Evolutionary conservation across 2,888 invertebrate genomes (phyloP), one percentile per base, ranked within the genome.

Genomic region (Platynereis dumerilii): DNA sequence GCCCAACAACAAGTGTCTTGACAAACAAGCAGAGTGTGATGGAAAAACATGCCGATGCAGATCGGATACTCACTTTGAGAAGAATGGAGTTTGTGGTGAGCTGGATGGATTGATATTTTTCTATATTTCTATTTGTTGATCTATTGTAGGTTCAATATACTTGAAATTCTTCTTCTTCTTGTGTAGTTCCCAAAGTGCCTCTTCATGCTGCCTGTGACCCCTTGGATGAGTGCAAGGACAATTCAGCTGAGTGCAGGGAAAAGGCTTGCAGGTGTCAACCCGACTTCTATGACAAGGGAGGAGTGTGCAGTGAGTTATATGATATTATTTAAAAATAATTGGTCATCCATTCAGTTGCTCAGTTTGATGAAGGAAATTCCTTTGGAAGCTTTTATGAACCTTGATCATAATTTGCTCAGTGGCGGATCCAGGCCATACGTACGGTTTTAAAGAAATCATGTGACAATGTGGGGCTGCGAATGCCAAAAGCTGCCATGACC

Each of bases 71-170:
- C 65, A 65, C 53, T 65, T 65, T 39, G 57, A 52, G 39, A 65
- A 65, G 57, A 15, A 55, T 3, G 60, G 60, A n/a, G 56, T 61
- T 17, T 65, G 65, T 61, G 60, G 65, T 65, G 48, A 48, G 61
- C 55, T 12, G 10, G n/a, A 29, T 34, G 34, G 34, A 5, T 12
- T 34, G 7, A 34, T 52, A 52, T 52, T 52, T 10, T 22, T 12
- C 34, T 34, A 34, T 34, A 34, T 34, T 7, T 34, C 34, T 34
- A 7, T 5, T 34, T 34, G 5, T 34, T 34, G 34, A 12, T 12
- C 5, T 34, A 7, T 34, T 34, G 34, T 34, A 7, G 34, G 34
- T 34, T 34, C 34, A 7, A 7, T 12, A 34, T 34, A 34, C 12
- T 34, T 34, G 34, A 34, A 34, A 7, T 34, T 34, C 34, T 7